phyloP scores from a whole-genome alignment of 2,888 invertebrate species.

The Cryptops parisi region DNA sequence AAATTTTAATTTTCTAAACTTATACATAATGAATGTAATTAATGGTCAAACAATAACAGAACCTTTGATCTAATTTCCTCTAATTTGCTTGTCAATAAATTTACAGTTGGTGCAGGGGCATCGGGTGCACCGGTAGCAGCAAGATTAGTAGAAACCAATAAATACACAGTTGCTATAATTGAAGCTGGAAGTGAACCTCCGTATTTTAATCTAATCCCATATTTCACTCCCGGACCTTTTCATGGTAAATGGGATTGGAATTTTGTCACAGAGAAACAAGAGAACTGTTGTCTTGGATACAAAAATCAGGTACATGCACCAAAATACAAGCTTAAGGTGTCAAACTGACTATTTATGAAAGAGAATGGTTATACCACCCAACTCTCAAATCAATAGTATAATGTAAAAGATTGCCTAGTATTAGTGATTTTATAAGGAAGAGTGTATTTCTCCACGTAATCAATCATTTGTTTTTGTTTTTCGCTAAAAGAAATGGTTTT shows the following conservation, averaged over 20 bases:
- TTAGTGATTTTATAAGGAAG: background rate
- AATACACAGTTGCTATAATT: background rate
- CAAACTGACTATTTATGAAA: too few relatives aligned
- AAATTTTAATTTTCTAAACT: too few relatives aligned
- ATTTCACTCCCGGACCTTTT: background rate
- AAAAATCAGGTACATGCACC: background rate
- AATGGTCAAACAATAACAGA: too few relatives aligned
- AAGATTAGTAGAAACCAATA: background rate
- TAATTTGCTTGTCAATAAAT: too few relatives aligned
- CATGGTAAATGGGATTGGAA: background rate
- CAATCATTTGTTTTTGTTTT: background rate
- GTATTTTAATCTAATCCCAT: background rate
- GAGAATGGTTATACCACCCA: too few relatives aligned
- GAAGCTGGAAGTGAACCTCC: background rate
- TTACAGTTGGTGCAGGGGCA: background rate
- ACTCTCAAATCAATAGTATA: too few relatives aligned
- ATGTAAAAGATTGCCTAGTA: background rate
- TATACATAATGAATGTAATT: too few relatives aligned
- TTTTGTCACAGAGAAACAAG: background rate
- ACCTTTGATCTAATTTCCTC: too few relatives aligned
- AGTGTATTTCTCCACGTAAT: background rate
- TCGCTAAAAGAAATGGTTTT: slow-evolving; percentile 9
- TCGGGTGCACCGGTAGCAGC: background rate
- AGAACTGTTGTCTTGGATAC: background rate
- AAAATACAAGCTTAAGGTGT: background rate